phyloP scores from a whole-genome alignment of 2,113 vertebrate genomes.

The Psammodynastes pulverulentus region DNA sequence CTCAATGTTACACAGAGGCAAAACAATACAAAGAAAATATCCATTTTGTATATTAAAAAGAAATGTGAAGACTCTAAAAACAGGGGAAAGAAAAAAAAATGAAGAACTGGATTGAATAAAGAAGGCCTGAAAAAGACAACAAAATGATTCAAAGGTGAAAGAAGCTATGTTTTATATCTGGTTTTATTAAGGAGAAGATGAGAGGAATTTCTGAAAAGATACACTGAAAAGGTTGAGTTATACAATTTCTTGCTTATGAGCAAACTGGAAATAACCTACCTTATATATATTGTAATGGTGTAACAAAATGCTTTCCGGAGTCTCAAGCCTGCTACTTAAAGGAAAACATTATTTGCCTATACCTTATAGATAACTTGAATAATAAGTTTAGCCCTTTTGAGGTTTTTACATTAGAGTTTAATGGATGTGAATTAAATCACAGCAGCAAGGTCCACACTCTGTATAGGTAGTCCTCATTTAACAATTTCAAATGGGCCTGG shows the following conservation, averaged over 20 bases:
- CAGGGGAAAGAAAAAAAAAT: neutral
- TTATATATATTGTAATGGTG: neutral
- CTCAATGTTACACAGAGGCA: neutral
- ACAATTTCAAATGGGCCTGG: neutral
- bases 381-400: neutral
- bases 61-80: neutral
- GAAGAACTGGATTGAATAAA: neutral
- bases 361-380: neutral
- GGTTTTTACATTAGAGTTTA: neutral
- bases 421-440: neutral
- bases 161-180: neutral
- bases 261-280: neutral
- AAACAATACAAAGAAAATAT: neutral
- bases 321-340: neutral
- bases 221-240: neutral
- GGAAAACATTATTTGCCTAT: neutral
- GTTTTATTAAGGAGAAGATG: neutral
- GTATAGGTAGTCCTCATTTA: neutral
- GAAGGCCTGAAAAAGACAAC: neutral
- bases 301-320: neutral
- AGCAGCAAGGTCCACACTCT: neutral
- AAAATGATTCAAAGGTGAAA: neutral
- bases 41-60: neutral
- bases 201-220: neutral
- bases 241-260: neutral